Evolutionary conservation across 2,888 invertebrate species (phyloP), one percentile per base, ranked within the genome.

Genomic region (Acleris sparsana): DNA sequence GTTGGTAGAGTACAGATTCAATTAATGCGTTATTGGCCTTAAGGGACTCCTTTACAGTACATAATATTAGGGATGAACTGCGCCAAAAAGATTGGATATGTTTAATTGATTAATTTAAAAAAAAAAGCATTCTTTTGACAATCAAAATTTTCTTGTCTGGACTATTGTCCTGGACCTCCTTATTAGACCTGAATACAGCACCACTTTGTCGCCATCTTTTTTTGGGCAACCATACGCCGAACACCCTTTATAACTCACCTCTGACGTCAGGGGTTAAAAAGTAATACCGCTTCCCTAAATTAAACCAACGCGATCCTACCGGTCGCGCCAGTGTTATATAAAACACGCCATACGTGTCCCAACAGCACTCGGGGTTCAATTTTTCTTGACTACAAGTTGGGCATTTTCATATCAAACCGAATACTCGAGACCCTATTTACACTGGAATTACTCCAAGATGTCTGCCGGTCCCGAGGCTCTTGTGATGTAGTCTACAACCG

Each of bases 401-500:
- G 57, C 25, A 46, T 57, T 57, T 57, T 46, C 57, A 44, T 57
- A 44, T 57, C 57, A 46, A 57, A 57, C 56, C 56, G 43, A 56
- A 56, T 56, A 56, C 57, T 44, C 46, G 25, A 20, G 46, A 46
- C 57, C 57, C 57, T 25, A 57, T 57, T 57, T 57, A 57, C 57
- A 25, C 57, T 25, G 57, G 57, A 57, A 57, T 57, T 57, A 46
- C 57, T 44, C 57, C 25, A 57, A 57, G 57, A 57, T 57, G 57
- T 57, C 44, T 46, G 57, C 46, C 25, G 57, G 57, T 9, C 22
- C 57, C 57, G 25, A 25, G 46, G 57, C 25, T 44, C 7, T 25
- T 5, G 57, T 4, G 33, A 6, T 6, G 5, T 16, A 55, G 57
- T 25, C 5, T 7, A 57, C 57, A 57, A 57, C 57, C n/a, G 46